Base-by-base conservation (phyloP, 2,113 vertebrate genomes). In the Desmodus rotundus region DNA sequence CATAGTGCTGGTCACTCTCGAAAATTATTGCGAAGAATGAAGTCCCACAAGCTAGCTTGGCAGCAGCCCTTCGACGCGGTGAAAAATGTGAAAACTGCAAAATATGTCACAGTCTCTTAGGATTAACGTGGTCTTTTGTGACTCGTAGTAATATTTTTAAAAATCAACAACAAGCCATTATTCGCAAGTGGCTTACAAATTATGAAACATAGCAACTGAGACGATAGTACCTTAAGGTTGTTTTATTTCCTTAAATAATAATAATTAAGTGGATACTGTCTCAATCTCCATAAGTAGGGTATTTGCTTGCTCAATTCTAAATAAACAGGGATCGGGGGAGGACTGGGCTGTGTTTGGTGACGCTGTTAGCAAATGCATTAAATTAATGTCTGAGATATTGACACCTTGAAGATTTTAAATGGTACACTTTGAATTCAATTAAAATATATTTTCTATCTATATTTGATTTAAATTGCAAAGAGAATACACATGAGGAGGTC, bases 1-100 rank as follows among this genome's bases (percentile, higher is more conserved):
- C 96, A 97, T 97, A 98, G 99, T 98, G 98, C 98, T 98, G 98
- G 98, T 98, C 98, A 98, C 97, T 99, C 98, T 95, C 98, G 97
- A 98, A 98, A 98, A 99, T 98, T 98, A 98, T 98, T 98, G 96
- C 97, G 98, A 95, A 98, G 98, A 98, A 98, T 98, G 97, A 98
- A 97, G 98, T 98, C 98, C 97, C 94, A 97, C 98, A 98, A 98
- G 72, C 97, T 96, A 97, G 87, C 94, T 93, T 97, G 98, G 97
- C 98, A 97, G 97, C 97, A 96, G 81, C 94, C 87, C 95, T 98
- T 97, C 96, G 83, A 94, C 94, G 89, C 87, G 93, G 58, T 97
- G 97, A 98, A 97, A 98, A 98, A 97, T 92, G 96, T 0, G 1
- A 87, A 73, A 96, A 96, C 58, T 84, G 95, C 95, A 98, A 98